A percentile compares a stretch with the other conserved stretches of the same genome.
Conservation (phyloP, 2,113 vertebrate species). For the Struthio camelus region DNA sequence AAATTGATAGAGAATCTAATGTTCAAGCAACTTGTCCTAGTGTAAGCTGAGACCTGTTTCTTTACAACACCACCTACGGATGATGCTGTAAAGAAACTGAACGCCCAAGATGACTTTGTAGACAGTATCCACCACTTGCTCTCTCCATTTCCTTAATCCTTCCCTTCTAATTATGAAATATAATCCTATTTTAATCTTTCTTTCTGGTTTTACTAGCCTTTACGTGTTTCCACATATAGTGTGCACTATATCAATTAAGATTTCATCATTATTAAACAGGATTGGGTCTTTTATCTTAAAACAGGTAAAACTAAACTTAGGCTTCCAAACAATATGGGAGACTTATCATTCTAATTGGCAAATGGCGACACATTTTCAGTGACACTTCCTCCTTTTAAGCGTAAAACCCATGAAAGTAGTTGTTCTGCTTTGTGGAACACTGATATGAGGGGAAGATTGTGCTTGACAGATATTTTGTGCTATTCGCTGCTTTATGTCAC, state of each 20-base stretch:
- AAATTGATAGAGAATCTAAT: not conserved
- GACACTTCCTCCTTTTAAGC: not conserved
- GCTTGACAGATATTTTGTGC: constrained; percentile 32
- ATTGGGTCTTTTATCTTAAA: not conserved
- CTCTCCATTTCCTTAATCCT: not conserved
- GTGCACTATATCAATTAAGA: not conserved
- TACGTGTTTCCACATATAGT: not conserved
- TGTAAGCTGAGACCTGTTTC: not conserved
- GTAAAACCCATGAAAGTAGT: not conserved
- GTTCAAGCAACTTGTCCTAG: not conserved
- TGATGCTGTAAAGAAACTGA: not conserved
- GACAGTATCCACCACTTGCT: not conserved
- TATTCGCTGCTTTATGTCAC: constrained; percentile 50
- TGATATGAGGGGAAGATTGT: constrained; percentile 5
- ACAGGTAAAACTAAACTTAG: not conserved
- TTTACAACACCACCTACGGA: not conserved
- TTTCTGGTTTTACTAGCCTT: not conserved
- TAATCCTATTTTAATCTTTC: constrained; percentile 4
- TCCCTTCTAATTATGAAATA: not conserved
- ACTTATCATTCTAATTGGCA: not conserved
- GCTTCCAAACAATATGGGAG: not conserved
- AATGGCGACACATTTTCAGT: too few species aligned
- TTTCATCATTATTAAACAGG: not conserved
- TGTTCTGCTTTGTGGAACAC: not conserved
- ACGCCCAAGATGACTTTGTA: not conserved